Base-by-base conservation (phyloP, 2,797 vertebrate genomes). In the Gobio occitaniae region DNA sequence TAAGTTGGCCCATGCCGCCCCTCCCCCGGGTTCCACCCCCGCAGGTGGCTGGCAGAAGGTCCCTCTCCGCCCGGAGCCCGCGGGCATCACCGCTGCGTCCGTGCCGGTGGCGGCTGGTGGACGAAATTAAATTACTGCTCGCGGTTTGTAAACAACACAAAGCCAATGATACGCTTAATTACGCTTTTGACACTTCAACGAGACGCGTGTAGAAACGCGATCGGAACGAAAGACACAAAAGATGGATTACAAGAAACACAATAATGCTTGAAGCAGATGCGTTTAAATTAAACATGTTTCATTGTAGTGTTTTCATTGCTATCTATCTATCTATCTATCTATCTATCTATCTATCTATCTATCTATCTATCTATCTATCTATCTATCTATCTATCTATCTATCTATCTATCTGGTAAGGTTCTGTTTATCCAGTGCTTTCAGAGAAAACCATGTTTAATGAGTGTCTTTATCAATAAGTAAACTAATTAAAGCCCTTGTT, bases 91-190 rank as follows among this genome's bases (percentile, higher is more conserved):
- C 90, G 77, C 89, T 83, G 90, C 86, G 86, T 72, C 89, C 74
- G 86, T 93, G 94, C 95, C 93, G 93, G 94, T 95, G 94, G 94
- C 92, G 89, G 93, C 89, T 94, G 81, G 90, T 90, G 84, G 91
- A 94, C 93, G 91, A 95, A 95, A 96, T 95, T 95, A 92, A 96
- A 96, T 96, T 95, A 96, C 87, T 66, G 93, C 89, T 94, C 89
- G 90, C 92, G 91, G 93, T 94, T 93, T 95, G 94, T 95, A 95
- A 95, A 96, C 95, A 95, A 92, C 93, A 95, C 94, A 96, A 95
- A 96, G 95, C 93, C 94, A 94, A 95, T 95, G 94, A 96, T 93
- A 94, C 92, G 95, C 93, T 93, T 94, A 94, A 95, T 95, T 95
- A 95, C 93, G 86, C 92, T 89, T 90, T 85, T 92, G 92, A 87